Conservation (phyloP, 1,140 invertebrate genomes). For the Drosophila sp. region DNA sequence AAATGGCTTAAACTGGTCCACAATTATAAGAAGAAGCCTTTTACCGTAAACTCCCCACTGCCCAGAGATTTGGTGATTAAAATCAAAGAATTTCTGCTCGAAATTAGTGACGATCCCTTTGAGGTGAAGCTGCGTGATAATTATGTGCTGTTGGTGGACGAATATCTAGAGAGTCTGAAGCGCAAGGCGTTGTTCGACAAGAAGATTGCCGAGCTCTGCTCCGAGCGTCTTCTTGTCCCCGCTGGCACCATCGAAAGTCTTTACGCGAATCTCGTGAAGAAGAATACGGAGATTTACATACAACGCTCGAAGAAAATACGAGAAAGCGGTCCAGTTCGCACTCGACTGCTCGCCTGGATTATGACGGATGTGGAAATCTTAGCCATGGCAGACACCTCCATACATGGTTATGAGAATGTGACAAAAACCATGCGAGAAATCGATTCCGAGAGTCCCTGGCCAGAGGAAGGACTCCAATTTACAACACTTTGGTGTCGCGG, state of each 20-base stretch:
- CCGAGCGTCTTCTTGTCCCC: conserved; percentile 92
- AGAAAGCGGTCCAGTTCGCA: conserved; percentile 89
- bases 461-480: conserved; percentile 95
- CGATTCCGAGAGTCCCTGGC: conserved; percentile 94
- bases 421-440: conserved; percentile 90
- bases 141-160: conserved; percentile 97
- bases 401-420: conserved; percentile 93
- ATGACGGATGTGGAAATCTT: conserved; percentile 92
- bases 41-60: conserved; percentile 88
- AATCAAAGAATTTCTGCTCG: conserved; percentile 92
- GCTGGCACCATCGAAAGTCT: conserved; percentile 93
- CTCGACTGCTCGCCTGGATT: conserved; percentile 92
- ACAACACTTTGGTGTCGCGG: conserved; percentile 96
- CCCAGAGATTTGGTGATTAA: conserved; percentile 95
- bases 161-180: conserved; percentile 97
- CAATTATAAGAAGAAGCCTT: conserved; percentile 89
- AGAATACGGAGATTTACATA: conserved; percentile 98
- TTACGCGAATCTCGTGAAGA: conserved; percentile 92
- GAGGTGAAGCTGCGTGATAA: conserved; percentile 98
- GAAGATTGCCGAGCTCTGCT: conserved; percentile 89
- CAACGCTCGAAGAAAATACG: conserved; percentile 94
- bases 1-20: conserved; percentile 97
- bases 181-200: conserved; percentile 95
- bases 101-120: conserved; percentile 98
- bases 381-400: conserved; percentile 93